Percentiles rank a stretch among this genome's conserved stretches.
phyloP scores from a whole-genome alignment of 2,113 vertebrate genomes.

The Pagrus major region DNA sequence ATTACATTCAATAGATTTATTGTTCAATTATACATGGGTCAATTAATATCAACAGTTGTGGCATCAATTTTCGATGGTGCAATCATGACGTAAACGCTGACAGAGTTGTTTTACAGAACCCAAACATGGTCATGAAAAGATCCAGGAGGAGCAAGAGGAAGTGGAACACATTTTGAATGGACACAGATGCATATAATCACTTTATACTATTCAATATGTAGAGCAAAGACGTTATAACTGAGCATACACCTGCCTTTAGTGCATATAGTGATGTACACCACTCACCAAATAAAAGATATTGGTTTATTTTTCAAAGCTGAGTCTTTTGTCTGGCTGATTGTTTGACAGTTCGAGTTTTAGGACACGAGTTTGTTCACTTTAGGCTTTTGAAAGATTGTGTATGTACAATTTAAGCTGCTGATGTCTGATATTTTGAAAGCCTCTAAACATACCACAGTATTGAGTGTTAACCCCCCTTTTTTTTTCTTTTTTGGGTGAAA shows the following conservation, averaged over 20 bases:
- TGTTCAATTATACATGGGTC: background rate
- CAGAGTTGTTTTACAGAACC: constrained; percentile 18
- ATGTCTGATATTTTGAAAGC: background rate
- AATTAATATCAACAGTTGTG: background rate
- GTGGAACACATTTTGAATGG: constrained; percentile 35
- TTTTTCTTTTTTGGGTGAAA: background rate
- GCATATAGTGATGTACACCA: constrained; percentile 72
- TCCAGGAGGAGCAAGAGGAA: background rate
- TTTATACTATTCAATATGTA: constrained; percentile 72
- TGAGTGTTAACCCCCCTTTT: background rate
- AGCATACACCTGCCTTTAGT: constrained; percentile 70
- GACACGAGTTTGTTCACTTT: background rate
- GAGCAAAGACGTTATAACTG: constrained; percentile 63
- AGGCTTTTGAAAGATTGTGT: background rate
- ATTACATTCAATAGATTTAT: background rate
- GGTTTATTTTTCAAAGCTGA: constrained; percentile 84
- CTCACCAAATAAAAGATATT: constrained; percentile 80
- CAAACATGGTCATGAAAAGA: background rate
- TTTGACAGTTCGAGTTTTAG: constrained; percentile 37
- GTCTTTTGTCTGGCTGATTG: constrained; percentile 82
- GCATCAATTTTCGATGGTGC: constrained; percentile 7
- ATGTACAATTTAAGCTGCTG: background rate
- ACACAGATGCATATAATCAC: constrained; percentile 72
- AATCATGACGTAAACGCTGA: constrained; percentile 1
- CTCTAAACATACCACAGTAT: background rate